These are phyloP conservation scores for Tanypteryx hageni DNA, from an alignment of 2,888 invertebrate species.

Conservation along the genomic window DNA sequence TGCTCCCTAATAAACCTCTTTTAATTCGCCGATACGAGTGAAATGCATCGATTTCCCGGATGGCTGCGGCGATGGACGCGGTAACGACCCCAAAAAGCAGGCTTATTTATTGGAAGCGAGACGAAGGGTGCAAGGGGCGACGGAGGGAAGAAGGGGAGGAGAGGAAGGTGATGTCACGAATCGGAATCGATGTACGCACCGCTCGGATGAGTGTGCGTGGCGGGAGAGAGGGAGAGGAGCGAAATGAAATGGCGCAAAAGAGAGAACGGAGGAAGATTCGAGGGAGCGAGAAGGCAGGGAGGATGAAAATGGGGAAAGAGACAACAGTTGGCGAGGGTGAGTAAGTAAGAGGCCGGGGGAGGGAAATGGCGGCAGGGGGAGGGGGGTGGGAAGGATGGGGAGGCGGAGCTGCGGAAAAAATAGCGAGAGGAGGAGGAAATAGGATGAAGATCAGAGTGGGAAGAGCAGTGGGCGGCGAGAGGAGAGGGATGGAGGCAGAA, in stretches of 20 bases:
- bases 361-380: not conserved
- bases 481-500: slow-evolving; percentile 67
- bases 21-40: too few species aligned
- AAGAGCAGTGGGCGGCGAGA: slow-evolving; percentile 65
- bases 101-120: too few species aligned
- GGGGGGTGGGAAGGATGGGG: not conserved
- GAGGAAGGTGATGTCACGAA: not conserved
- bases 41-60: too few species aligned
- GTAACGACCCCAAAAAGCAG: too few species aligned
- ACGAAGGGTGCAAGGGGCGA: not conserved
- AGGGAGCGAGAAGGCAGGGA: not conserved
- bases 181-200: not conserved
- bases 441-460: slow-evolving; percentile 67
- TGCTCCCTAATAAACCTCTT: too few species aligned
- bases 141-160: not conserved
- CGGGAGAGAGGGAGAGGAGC: too few species aligned
- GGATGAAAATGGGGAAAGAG: not conserved
- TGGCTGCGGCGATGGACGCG: too few species aligned
- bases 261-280: not conserved
- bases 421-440: slow-evolving; percentile 27
- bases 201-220: not conserved
- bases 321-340: not conserved
- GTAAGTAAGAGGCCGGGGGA: not conserved
- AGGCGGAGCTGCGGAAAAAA: not conserved
- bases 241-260: not conserved